Conservation (phyloP, 2,797 vertebrate genomes). For the Todus mexicanus region DNA sequence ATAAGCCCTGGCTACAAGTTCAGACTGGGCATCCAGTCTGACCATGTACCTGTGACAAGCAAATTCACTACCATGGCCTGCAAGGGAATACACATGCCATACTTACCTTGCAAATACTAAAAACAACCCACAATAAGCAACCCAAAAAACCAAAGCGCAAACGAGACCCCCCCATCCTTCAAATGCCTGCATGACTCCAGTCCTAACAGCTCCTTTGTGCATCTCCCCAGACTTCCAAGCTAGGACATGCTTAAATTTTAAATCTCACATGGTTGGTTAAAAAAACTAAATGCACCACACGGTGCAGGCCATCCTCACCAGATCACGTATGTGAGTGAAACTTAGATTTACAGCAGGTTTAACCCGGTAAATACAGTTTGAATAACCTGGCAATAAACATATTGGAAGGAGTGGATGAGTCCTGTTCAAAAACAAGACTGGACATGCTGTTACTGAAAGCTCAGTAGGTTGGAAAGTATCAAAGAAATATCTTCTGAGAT, state of each 20-base stretch:
- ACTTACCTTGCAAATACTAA: neutral
- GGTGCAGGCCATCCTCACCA: neutral
- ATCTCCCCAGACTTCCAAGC: neutral
- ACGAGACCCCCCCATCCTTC: neutral
- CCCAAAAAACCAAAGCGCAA: neutral
- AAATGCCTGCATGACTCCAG: fast-evolving
- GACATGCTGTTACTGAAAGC: neutral
- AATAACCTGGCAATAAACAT: neutral
- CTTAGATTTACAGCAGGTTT: neutral
- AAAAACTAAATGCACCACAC: neutral
- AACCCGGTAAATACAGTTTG: neutral
- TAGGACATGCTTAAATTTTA: neutral
- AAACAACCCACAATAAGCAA: neutral
- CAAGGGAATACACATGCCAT: neutral
- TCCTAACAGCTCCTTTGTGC: neutral
- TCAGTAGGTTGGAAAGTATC: neutral
- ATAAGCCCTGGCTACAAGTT: neutral
- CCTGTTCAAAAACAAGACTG: neutral
- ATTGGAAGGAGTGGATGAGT: neutral
- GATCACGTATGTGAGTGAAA: neutral
- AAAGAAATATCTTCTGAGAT: neutral
- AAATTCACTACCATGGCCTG: neutral
- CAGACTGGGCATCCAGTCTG: neutral
- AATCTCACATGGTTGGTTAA: neutral
- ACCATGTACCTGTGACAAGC: neutral